Evolutionary conservation across 2,797 vertebrate species (phyloP), one percentile per base, ranked within the genome.

Genomic region (Peromyscus attwateri): DNA sequence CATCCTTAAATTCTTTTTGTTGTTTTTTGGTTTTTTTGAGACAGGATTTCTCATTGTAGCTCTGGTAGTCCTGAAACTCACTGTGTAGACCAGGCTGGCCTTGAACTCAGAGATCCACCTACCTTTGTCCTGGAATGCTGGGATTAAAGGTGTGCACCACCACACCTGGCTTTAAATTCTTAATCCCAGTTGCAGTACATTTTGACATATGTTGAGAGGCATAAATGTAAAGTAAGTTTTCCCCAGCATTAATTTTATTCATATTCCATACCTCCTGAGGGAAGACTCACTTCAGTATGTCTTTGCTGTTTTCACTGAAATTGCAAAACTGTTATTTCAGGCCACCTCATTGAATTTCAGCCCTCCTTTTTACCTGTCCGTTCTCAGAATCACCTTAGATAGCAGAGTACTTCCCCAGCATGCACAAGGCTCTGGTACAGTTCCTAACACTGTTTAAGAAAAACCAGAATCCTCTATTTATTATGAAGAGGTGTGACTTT

Each of bases 301-400:
- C 40, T 76, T 92, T 27, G 46, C 70, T 87, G 23, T 94, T 92
- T 91, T 95, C 23, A 90, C 31, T 71, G 17, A 93, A 52, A 89
- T 92, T 84, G 31, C 23, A 71, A 60, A 79, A 64, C 34, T 83
- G 27, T 40, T 3, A 94, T 94, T 89, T 66, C 31, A 87, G 64
- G 57, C 89, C 40, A 75, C 5, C 52, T 4, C 10, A 14, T 76
- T 85, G 75, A 89, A 49, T 46, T 52, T 68, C 12, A 49, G 57
- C 64, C 71, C 16, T 62, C 17, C 8, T 60, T 73, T 46, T 87
- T 87, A 66, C 31, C 11, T 11, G 31, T 94, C 37, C 55, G 11
- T n/a, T 91, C 37, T 76, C 55, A 82, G n/a, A 84, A 82, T 89
- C 31, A 29, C 40, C 6, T 93, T 70, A 57, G 82, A 5, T 49